Base-by-base conservation (phyloP, 2,888 invertebrate genomes). In the Dendrolimus houi region DNA sequence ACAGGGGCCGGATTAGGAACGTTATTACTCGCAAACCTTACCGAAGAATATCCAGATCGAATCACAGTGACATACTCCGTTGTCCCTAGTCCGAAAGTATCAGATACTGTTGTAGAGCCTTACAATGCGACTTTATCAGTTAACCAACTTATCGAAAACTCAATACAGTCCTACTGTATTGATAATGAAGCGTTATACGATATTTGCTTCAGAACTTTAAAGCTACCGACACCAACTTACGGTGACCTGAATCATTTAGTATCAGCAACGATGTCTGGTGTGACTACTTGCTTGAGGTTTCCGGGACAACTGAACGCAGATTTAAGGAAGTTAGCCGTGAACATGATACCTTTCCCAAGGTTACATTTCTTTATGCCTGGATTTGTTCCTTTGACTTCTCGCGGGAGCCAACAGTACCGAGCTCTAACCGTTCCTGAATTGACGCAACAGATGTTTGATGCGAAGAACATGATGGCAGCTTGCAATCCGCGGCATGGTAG, bases 401-500 rank as follows among this genome's bases (percentile, higher is more conserved):
- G 97, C 56, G 97, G 96, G 29, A 95, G 94, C 61, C 97, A 97
- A 77, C 96, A 96, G 71, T 98, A 97, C 85, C 92, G 97, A 61
- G 95, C 97, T 41, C 84, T 97, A 9, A 95, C 96, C 0, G 97
- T 98, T 0, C 96, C 97, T 0, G 97, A 98, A 83, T 91, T 98
- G 57, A 97, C 97, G 0, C 93, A 95, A 68, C 96, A 96, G 79
- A 96, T 96, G 96, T 98, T 97, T 77, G 97, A 97, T 77, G 95
- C 97, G 12, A 97, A 97, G 86, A 98, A 97, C 85, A 97, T 97
- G 97, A 98, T 97, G 97, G 97, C 97, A 12, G 97, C 97, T 13
- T 97, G 97, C 76, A 97, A 97, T 79, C 97, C 97, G 0, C 92
- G 97, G 9, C 96, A 96, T 76, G 97, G 97, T 42, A 93, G 97